Conservation (phyloP, 2,888 invertebrate genomes). For the Priapulus caudatus region DNA sequence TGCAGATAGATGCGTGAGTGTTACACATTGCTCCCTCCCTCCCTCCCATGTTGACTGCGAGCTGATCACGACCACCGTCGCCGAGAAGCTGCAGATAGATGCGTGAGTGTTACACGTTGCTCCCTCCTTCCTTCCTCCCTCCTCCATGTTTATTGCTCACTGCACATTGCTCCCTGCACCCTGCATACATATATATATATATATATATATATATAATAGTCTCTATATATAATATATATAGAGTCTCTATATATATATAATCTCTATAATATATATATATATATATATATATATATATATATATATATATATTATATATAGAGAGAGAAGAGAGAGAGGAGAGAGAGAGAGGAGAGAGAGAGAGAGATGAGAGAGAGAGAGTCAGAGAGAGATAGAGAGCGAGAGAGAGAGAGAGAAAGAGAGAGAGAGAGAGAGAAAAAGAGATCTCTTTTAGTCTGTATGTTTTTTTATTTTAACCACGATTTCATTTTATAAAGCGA, state of each 20-base stretch:
- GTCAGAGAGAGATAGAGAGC: no score
- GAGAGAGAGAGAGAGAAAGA: no score
- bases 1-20: conserved; percentile 37
- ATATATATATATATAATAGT: not conserved
- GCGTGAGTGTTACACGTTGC: conserved; percentile 23
- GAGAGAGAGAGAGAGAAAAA: no score
- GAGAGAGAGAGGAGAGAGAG: no score
- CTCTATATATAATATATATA: conserved; percentile 5
- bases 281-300: no score
- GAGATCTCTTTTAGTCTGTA: conserved; percentile 5
- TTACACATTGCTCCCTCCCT: not conserved
- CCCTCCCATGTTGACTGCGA: conserved; percentile 38
- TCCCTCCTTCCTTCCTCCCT: not conserved
- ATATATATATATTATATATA: no score
- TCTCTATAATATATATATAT: no score
- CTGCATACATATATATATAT: conserved; percentile 38
- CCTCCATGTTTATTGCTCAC: conserved; percentile 39
- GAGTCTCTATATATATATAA: conserved; percentile 23
- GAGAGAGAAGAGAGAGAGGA: no score
- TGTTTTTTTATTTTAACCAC: conserved; percentile 5
- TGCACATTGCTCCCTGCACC: conserved; percentile 39
- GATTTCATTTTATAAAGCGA: conserved; percentile 19
- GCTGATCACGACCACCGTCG: conserved; percentile 39
- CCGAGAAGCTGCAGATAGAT: conserved; percentile 38
- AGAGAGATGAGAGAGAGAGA: no score